Conservation (phyloP, 1,140 invertebrate genomes). For the Orius insidiosus region DNA sequence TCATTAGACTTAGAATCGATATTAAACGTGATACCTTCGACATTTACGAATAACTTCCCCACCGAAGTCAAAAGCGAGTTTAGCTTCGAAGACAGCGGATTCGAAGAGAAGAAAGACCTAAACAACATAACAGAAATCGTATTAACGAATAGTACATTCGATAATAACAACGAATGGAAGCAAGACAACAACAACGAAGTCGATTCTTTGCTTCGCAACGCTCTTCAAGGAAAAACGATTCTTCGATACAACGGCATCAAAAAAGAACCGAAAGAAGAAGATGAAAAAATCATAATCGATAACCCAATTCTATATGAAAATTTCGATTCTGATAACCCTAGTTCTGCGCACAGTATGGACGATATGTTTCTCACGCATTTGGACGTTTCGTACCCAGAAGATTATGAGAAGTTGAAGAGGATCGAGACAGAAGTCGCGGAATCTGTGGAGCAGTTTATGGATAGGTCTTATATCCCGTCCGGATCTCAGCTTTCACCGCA, state of each 20-base stretch:
- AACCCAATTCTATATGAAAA: slow-evolving; percentile 14
- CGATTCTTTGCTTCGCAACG: slow-evolving; percentile 56
- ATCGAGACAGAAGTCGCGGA: slow-evolving; percentile 25
- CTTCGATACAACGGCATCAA: slow-evolving; percentile 24
- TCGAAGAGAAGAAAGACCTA: slow-evolving; percentile 46
- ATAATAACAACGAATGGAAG: slow-evolving; percentile 68
- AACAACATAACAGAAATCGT: slow-evolving; percentile 24
- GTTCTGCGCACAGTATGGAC: slow-evolving; percentile 22
- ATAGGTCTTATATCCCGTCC: slow-evolving; percentile 15
- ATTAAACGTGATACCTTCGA: slow-evolving; percentile 27
- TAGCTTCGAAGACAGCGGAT: slow-evolving; percentile 48
- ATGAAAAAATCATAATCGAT: slow-evolving; percentile 13
- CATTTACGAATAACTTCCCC: slow-evolving; percentile 11
- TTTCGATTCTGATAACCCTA: slow-evolving; percentile 20
- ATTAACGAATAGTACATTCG: slow-evolving; percentile 26
- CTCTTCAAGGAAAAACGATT: slow-evolving; percentile 47
- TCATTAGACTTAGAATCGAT: slow-evolving; percentile 30
- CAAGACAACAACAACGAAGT: slow-evolving; percentile 44
- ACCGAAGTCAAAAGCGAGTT: slow-evolving; percentile 27
- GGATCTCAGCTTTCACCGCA: slow-evolving; percentile 14
- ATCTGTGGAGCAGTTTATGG: slow-evolving; percentile 20
- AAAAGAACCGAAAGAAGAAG: slow-evolving; percentile 13
- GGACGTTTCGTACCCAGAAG: slow-evolving; percentile 38
- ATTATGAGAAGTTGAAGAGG: slow-evolving; percentile 50
- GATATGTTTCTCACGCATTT: slow-evolving; percentile 23